Percentiles rank a stretch among this genome's conserved stretches.
Conservation (phyloP, 2,888 invertebrate genomes). For the Chamaedrilus cognettii region DNA sequence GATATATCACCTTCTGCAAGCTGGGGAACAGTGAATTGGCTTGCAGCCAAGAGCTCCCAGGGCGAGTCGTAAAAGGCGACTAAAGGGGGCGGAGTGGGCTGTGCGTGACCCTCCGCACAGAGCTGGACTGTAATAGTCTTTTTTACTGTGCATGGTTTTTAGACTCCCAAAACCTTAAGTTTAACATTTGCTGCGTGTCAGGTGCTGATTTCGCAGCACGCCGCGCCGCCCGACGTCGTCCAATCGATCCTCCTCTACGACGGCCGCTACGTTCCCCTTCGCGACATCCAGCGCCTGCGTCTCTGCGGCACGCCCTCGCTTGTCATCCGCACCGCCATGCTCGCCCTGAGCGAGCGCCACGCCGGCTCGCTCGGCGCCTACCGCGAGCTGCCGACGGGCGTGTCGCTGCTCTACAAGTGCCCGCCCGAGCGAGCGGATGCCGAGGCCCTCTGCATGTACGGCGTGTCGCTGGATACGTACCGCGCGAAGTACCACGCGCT, state of each 20-base stretch:
- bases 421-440: slow-evolving; percentile 22
- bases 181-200: too few species aligned
- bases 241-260: slow-evolving; percentile 27
- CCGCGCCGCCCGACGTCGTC: slow-evolving; percentile 9
- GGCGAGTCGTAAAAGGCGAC: too few species aligned
- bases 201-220: too few species aligned
- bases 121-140: too few species aligned
- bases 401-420: slow-evolving; percentile 27
- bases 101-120: too few species aligned
- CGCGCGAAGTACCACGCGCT: slow-evolving; percentile 6
- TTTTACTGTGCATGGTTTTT: too few species aligned
- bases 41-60: too few species aligned
- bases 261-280: slow-evolving; percentile 24
- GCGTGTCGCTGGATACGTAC: slow-evolving; percentile 14
- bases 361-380: slow-evolving; percentile 21
- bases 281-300: slow-evolving; percentile 27
- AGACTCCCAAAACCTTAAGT: too few species aligned
- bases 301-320: slow-evolving; percentile 20
- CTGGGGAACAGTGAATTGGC: too few species aligned
- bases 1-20: too few species aligned
- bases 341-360: slow-evolving; percentile 11
- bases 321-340: slow-evolving; percentile 21
- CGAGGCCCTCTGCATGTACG: slow-evolving; percentile 10
- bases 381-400: slow-evolving; percentile 21
- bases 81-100: too few species aligned